Evolutionary conservation across 1,140 invertebrate species (phyloP), one percentile per base, ranked within the genome.

Genomic region (Macrobrachium nipponense): DNA sequence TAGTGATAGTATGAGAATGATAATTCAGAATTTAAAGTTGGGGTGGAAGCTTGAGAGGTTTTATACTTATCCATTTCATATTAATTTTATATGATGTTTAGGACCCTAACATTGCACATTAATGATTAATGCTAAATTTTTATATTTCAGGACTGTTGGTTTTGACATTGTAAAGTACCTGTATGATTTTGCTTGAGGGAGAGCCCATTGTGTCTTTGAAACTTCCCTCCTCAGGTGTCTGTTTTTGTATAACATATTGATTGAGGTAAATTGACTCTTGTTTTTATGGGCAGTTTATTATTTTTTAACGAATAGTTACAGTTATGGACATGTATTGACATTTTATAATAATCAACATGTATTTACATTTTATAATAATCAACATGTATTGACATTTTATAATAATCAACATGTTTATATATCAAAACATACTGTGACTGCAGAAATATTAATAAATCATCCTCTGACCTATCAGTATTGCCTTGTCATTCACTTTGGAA

Each of bases 101-200:
- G 10, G 60, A 23, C 20, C 36, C n/a, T 14, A 27, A 23, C 27
- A 18, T 27, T 14, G n/a, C 10, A 7, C 51, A 58, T 44, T n/a
- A 60, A 15, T 18, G 17, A 61, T 14, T 36, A 66, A 10, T 43
- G 17, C 73, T 4, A 59, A 17, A 10, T 17, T 80, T 59, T 78
- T 77, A 77, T 44, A 73, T 62, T 73, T 5, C 87, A 87, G 87
- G 62, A 87, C 85, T 58, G 86, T 89, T 62, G 68, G 86, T 58
- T 89, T 89, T 82, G 89, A 89, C 59, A 86, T 89, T n/a, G 59
- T 91, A 78, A 89, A 89, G 76, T 92, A 92, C 88, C 87, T 92
- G 44, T 92, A 91, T 89, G 91, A 92, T 87, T 92, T 77, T 73
- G 60, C 87, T 10, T 87, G 64, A 86, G 77, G 59, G 15, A 23